Percentiles rank a stretch among this genome's conserved stretches.
Conservation (phyloP, 1,140 invertebrate genomes). For the Lasioglossum baleicum region DNA sequence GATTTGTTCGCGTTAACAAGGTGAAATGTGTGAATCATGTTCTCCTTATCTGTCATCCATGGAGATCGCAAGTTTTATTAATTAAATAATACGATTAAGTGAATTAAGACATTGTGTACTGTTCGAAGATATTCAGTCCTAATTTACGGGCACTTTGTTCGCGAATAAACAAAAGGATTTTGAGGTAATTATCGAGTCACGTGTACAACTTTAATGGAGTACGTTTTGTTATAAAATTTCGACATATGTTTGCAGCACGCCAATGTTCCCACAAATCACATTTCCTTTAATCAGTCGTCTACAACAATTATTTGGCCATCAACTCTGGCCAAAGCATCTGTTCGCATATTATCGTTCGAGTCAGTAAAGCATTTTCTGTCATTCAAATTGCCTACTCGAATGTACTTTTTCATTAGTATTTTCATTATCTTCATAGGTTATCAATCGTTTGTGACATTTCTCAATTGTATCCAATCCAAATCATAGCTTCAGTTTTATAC, state of each 20-base stretch:
- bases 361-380: slow-evolving; percentile 14
- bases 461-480: not conserved
- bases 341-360: not conserved
- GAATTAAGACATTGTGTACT: not conserved
- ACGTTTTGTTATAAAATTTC: not conserved
- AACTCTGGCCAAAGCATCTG: not conserved
- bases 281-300: slow-evolving; percentile 14
- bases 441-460: not conserved
- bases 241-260: not conserved
- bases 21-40: not conserved
- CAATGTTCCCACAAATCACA: slow-evolving; percentile 8
- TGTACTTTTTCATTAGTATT: not conserved
- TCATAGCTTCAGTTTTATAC: not conserved
- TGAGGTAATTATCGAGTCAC: not conserved
- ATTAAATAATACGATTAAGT: slow-evolving; percentile 33
- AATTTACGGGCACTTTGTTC: not conserved
- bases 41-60: slow-evolving; percentile 20
- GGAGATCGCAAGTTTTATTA: not conserved
- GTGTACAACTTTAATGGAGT: not conserved
- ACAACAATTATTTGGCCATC: not conserved
- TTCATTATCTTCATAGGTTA: not conserved
- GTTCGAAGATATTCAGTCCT: not conserved
- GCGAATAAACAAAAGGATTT: not conserved
- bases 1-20: not conserved
- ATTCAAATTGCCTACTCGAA: not conserved